Base-by-base conservation (phyloP, 2,888 invertebrate species). In the Chalcosyrphus nemorum region DNA sequence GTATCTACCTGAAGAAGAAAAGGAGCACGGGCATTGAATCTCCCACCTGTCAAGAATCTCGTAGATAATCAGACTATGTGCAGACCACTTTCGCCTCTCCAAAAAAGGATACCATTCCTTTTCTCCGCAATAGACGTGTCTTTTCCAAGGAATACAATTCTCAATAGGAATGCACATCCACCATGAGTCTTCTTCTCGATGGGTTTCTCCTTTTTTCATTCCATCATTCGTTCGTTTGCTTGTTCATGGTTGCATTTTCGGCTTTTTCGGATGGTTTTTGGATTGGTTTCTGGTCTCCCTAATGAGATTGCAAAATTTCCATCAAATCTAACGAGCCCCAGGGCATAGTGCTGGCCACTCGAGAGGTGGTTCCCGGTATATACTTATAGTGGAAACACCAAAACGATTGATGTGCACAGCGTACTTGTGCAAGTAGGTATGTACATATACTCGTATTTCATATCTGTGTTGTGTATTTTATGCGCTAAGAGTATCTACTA, bases 251-350 rank as follows among this genome's bases (percentile, higher is more conserved):
- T 70, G 70, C 38, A 63, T 70, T 63, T 75, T 70, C 13, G 61
- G 41, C 50, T 13, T 38, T 71, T 38, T 43, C 52, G n/a, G n/a
- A n/a, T n/a, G n/a, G n/a, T n/a, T n/a, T n/a, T n/a, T n/a, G n/a
- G n/a, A 61, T 38, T 81, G 59, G 45, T 71, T 76, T 35, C 19
- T 72, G 82, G 61, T 68, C 47, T 29, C 24, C 63, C 61, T 84
- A 84, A 84, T 84, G 78, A 78, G 82, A 84, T 84, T 84, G 77
- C 72, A 50, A n/a, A n/a, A 74, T 70, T 74, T 74, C 78, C 74
- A 84, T 82, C 82, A 74, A 84, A 84, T 78, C 82, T 84, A 78
- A 84, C 82, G 82, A 78, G 72, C 71, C 77, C 77, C 43, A 21
- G 32, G 77, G 81, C 65, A 61, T 72, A 59, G 57, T 59, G 47